phyloP scores from a whole-genome alignment of 2,113 vertebrate genomes.

The Neolamprologus sp. region DNA sequence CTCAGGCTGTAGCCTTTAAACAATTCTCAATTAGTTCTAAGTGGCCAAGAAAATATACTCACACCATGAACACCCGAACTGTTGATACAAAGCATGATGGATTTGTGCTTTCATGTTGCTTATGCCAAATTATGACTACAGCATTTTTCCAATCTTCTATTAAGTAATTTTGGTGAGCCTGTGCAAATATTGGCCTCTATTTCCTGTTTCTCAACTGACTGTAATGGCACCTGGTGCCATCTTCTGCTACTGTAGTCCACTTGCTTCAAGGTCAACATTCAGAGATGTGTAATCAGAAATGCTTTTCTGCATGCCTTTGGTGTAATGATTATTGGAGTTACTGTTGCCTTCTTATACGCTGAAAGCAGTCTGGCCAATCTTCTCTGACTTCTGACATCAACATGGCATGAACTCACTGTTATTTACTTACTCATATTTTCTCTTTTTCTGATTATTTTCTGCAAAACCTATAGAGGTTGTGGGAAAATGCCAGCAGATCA shows the following conservation, averaged over 20 bases:
- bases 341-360: background rate
- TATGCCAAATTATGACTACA: background rate
- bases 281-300: background rate
- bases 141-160: background rate
- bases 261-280: background rate
- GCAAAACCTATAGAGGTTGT: background rate
- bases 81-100: background rate
- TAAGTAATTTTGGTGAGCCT: background rate
- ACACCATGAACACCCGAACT: background rate
- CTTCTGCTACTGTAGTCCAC: background rate
- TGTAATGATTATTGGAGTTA: background rate
- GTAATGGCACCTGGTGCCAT: background rate
- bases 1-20: background rate
- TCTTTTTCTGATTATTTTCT: background rate
- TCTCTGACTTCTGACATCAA: background rate
- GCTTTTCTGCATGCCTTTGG: background rate
- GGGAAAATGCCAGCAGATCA: background rate
- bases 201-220: background rate
- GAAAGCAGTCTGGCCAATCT: background rate
- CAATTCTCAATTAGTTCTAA: background rate
- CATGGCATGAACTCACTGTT: background rate
- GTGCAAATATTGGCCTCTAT: background rate
- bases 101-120: background rate
- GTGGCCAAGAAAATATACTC: background rate
- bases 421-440: background rate